Conservation (phyloP, 2,888 invertebrate genomes). For the Sminthurides aquaticus region DNA sequence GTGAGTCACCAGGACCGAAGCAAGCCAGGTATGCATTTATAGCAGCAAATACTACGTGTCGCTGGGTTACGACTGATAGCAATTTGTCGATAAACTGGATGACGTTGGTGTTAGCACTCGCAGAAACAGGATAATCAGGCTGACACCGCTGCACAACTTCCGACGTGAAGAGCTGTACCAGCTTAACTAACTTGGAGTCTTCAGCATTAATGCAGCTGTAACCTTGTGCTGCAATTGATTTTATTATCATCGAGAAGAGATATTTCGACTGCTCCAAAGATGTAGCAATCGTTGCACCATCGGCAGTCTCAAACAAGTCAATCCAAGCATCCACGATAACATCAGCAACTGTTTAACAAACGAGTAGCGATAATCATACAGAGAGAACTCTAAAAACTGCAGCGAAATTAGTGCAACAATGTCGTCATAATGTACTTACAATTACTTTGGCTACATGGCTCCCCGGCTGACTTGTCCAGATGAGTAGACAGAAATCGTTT, state of each 20-base stretch:
- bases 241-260: constrained; percentile 40
- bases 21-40: constrained; percentile 42
- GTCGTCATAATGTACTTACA: too few species aligned
- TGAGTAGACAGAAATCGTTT: constrained; percentile 36
- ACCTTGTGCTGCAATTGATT: constrained; percentile 42
- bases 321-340: constrained; percentile 42
- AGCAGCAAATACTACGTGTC: constrained; percentile 40
- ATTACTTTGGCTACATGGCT: neutral
- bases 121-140: constrained; percentile 36
- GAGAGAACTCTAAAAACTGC: constrained; percentile 7
- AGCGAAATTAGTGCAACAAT: too few species aligned
- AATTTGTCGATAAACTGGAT: constrained; percentile 35
- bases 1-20: constrained; percentile 43
- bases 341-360: constrained; percentile 38
- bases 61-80: constrained; percentile 35
- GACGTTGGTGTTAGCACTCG: constrained; percentile 37
- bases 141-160: constrained; percentile 42
- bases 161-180: constrained; percentile 40
- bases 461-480: neutral
- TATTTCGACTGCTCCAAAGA: constrained; percentile 40
- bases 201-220: constrained; percentile 35
- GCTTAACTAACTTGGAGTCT: constrained; percentile 39
- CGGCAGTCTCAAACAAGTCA: constrained; percentile 42
- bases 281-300: constrained; percentile 39
- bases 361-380: neutral